Conservation (phyloP, 1,140 invertebrate species). For the Eciton burchellii region DNA sequence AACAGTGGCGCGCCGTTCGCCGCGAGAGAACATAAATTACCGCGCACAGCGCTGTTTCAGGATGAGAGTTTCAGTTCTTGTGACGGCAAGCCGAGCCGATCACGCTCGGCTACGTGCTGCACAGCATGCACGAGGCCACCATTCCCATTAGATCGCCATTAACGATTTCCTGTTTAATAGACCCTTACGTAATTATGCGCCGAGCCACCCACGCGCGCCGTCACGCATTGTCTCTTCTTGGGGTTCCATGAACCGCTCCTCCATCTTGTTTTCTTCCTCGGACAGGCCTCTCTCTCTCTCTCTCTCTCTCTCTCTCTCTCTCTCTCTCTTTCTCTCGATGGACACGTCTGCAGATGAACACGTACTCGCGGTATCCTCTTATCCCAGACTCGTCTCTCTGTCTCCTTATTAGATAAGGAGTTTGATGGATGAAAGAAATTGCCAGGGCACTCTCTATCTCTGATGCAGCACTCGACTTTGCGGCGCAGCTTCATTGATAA, state of each 20-base stretch:
- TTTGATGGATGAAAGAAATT: background rate
- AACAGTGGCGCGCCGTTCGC: conserved; percentile 20
- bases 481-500: background rate
- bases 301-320: background rate
- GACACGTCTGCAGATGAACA: background rate
- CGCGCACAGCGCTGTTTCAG: background rate
- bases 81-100: conserved; percentile 23
- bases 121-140: conserved; percentile 31
- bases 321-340: background rate
- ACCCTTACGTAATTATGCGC: conserved; percentile 58
- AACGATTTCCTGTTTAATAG: conserved; percentile 62
- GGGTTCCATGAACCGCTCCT: conserved; percentile 14
- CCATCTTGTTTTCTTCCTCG: conserved; percentile 31
- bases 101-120: conserved; percentile 18
- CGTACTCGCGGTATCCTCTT: background rate
- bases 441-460: background rate
- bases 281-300: background rate
- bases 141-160: conserved; percentile 54
- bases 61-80: conserved; percentile 21
- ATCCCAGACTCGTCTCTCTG: background rate
- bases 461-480: too few relatives aligned
- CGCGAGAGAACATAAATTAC: conserved; percentile 33
- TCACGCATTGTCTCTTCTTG: conserved; percentile 34
- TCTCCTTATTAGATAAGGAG: background rate
- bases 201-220: conserved; percentile 46